These are phyloP conservation scores for Tamandua tetradactyla DNA, from an alignment of 2,797 vertebrate species.

Conservation along the genomic window DNA sequence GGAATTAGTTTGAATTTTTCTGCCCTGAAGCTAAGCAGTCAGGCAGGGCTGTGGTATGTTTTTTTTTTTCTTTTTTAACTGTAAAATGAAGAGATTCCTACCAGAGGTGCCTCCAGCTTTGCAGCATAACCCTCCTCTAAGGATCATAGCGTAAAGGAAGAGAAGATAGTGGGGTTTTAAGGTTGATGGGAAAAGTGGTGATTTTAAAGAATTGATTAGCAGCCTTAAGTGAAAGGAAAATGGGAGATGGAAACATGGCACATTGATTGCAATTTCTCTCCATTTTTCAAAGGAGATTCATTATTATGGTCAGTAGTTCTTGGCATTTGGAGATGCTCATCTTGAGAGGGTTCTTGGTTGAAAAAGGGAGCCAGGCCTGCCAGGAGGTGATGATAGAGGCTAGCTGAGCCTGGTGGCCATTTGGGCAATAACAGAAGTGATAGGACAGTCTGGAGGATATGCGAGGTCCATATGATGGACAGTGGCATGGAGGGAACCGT, in stretches of 20 bases:
- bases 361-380: background rate
- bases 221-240: conserved; percentile 16
- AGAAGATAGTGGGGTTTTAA: conserved; percentile 17
- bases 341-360: background rate
- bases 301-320: background rate
- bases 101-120: background rate
- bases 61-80: conserved; percentile 61
- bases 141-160: background rate
- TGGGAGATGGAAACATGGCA: background rate
- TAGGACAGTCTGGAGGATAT: background rate
- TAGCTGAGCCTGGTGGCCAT: background rate
- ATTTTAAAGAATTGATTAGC: conserved; percentile 55
- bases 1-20: conserved; percentile 54
- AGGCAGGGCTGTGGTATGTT: background rate
- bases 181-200: background rate
- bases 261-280: background rate
- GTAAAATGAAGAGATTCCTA: conserved; percentile 33
- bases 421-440: background rate
- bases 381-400: background rate
- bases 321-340: background rate
- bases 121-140: background rate
- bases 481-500: background rate
- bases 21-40: conserved; percentile 33
- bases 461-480: background rate
- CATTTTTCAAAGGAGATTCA: background rate